Evolutionary conservation across 1,140 invertebrate species (phyloP).

Genomic region (Oryctes rhinoceros): DNA sequence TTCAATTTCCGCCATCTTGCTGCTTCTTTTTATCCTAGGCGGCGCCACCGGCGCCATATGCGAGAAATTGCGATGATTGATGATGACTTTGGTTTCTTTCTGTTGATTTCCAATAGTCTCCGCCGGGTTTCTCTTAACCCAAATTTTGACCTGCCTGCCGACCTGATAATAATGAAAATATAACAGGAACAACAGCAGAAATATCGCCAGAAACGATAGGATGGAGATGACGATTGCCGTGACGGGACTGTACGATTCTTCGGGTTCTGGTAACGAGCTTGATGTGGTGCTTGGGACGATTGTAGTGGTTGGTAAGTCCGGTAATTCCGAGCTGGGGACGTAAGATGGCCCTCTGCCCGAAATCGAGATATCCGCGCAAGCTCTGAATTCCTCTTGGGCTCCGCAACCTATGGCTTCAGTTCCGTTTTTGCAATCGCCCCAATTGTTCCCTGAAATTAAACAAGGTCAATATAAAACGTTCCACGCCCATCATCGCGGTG

Average conservation of each 20-base stretch:
- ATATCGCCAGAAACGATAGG: slow-evolving; percentile 59
- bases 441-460: slow-evolving; percentile 68
- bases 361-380: slow-evolving; percentile 84
- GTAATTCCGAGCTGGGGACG: slow-evolving; percentile 25
- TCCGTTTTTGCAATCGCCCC: slow-evolving; percentile 78
- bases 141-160: slow-evolving; percentile 56
- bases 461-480: background rate
- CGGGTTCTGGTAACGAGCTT: slow-evolving; percentile 43
- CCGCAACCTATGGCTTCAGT: slow-evolving; percentile 81
- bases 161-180: slow-evolving; percentile 60
- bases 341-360: slow-evolving; percentile 58
- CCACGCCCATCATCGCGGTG: too few species aligned
- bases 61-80: background rate
- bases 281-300: slow-evolving; percentile 36
- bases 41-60: slow-evolving; percentile 2
- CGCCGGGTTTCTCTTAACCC: slow-evolving; percentile 49
- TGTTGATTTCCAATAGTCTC: background rate
- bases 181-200: slow-evolving; percentile 58
- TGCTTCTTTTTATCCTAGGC: slow-evolving; percentile 25
- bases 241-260: slow-evolving; percentile 54
- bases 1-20: background rate
- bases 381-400: slow-evolving; percentile 86
- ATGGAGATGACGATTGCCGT: slow-evolving; percentile 55
- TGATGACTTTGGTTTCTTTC: background rate
- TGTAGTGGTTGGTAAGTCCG: slow-evolving; percentile 21